Base-by-base conservation (phyloP, 2,888 invertebrate species). In the Shargacucullia verbasci region DNA sequence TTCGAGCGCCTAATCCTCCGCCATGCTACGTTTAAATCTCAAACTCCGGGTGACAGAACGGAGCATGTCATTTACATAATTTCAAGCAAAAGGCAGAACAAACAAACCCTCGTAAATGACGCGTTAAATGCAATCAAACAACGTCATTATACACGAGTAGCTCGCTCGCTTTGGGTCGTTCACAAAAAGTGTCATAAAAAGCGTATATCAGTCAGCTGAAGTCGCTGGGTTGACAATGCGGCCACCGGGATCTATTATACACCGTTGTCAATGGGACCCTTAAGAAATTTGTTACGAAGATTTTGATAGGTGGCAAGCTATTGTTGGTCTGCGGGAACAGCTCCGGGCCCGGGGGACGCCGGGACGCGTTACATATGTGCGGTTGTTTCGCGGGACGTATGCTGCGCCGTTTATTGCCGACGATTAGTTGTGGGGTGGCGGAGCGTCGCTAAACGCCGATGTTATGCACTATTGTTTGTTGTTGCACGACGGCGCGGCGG, bases 241-340 rank as follows among this genome's bases (percentile, higher is more conserved):
- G 76, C 86, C 88, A 86, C 89, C 85, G 83, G 85, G 86, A 82
- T 84, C 87, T 82, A 86, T 90, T 89, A 81, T 83, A 59, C 65
- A 54, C 50, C 64, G 65, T 75, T 64, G 79, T 90, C 82, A 87
- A 85, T 86, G 87, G 85, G 71, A 58, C 87, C 84, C 88, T 88
- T 84, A 89, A 91, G 90, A 90, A 90, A 91, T 89, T 90, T 89
- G 90, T 91, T 86, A 86, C 81, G 83, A 87, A 84, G 82, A 84
- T 77, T 88, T 83, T 86, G 87, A 90, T 89, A 85, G 85, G 85
- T 86, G 86, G 82, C 82, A 82, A 78, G 77, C 76, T 78, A 80
- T 83, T 85, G 79, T 83, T 70, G 46, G 38, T 37, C 55, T 43
- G 55, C 60, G 78, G 68, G 78, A 72, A 70, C 70, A 43, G 59